Conservation (phyloP, 2,888 invertebrate species). For the Ennomos erosarius region DNA sequence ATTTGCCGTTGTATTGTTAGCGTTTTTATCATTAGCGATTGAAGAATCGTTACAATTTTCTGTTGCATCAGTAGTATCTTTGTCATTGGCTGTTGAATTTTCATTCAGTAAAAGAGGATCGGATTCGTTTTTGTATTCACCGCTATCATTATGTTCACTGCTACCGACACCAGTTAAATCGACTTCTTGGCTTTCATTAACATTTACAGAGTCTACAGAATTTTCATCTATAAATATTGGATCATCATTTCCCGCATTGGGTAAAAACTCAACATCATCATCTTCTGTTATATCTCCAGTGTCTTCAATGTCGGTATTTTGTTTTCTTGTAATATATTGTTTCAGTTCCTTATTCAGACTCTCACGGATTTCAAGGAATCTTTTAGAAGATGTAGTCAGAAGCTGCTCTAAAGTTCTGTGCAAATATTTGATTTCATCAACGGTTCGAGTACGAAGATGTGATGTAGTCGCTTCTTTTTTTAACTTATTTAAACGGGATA, state of each 20-base stretch:
- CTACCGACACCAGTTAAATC: slow-evolving; percentile 70
- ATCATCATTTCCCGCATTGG: slow-evolving; percentile 69
- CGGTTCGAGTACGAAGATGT: slow-evolving; percentile 74
- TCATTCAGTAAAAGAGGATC: slow-evolving; percentile 32
- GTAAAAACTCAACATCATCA: slow-evolving; percentile 74
- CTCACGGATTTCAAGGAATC: slow-evolving; percentile 83
- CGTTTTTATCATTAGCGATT: slow-evolving; percentile 8
- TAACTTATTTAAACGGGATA: slow-evolving; percentile 78
- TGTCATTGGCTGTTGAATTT: slow-evolving; percentile 6
- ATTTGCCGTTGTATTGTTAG: slow-evolving; percentile 1
- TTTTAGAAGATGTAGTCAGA: slow-evolving; percentile 80
- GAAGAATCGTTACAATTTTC: slow-evolving; percentile 7
- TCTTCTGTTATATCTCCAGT: slow-evolving; percentile 48
- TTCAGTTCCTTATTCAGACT: slow-evolving; percentile 84
- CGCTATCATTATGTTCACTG: slow-evolving; percentile 81
- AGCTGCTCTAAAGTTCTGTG: slow-evolving; percentile 84
- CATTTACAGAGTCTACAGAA: slow-evolving; percentile 70
- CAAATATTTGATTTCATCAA: slow-evolving; percentile 80
- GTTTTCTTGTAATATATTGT: slow-evolving; percentile 73
- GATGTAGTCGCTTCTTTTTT: slow-evolving; percentile 77
- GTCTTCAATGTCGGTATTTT: slow-evolving; percentile 24
- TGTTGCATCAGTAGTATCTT: slow-evolving; percentile 4
- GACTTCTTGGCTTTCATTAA: slow-evolving; percentile 63
- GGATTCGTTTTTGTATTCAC: slow-evolving; percentile 55
- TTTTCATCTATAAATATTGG: slow-evolving; percentile 83